Evolutionary conservation across 1,140 invertebrate genomes (phyloP).

Genomic region (Melanaphis sacchari): DNA sequence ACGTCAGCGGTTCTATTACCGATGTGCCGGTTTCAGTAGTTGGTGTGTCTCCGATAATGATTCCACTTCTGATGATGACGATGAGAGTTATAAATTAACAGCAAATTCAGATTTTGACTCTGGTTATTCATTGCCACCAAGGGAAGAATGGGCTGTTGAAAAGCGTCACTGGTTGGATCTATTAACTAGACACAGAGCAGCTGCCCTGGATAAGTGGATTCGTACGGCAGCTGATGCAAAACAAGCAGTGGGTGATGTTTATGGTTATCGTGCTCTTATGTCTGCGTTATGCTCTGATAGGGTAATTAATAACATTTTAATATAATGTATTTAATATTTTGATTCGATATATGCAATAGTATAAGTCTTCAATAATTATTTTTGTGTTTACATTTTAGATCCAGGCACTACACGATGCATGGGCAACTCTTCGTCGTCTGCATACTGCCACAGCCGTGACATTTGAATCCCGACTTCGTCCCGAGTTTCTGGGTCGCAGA

Average conservation of each 20-base stretch:
- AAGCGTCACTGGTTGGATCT: not conserved
- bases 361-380: not conserved
- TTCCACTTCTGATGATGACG: not conserved
- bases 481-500: not conserved
- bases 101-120: not conserved
- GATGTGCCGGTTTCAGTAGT: not conserved
- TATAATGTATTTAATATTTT: not conserved
- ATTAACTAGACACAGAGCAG: constrained; percentile 70
- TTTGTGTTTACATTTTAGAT: constrained; percentile 1
- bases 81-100: not conserved
- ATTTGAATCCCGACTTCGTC: constrained; percentile 20
- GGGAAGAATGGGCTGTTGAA: not conserved
- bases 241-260: constrained; percentile 88
- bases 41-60: not conserved
- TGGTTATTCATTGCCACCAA: not conserved
- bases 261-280: constrained; percentile 90
- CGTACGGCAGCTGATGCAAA: constrained; percentile 89
- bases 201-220: constrained; percentile 91
- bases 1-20: not conserved
- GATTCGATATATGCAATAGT: not conserved
- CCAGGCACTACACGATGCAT: not conserved
- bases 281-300: constrained; percentile 73
- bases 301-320: not conserved
- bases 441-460: not conserved
- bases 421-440: not conserved